These are phyloP conservation scores for Centroberyx gerrardi DNA, from an alignment of 2,797 vertebrate species.

Conservation along the genomic window DNA sequence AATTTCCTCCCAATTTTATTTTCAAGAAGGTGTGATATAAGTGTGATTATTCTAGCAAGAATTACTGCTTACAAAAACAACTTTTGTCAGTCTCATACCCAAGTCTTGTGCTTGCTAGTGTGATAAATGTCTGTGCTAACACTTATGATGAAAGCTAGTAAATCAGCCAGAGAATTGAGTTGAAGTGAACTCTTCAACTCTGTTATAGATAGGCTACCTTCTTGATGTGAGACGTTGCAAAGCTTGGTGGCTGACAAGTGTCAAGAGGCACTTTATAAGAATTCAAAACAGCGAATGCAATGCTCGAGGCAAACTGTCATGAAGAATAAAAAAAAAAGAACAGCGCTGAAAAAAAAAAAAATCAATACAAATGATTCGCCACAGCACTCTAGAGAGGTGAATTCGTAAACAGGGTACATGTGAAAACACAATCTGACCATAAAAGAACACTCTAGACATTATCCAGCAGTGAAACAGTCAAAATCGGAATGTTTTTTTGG, in stretches of 20 bases:
- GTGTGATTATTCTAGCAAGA: slow-evolving; percentile 34
- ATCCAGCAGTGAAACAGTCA: slow-evolving; percentile 5
- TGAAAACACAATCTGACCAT: slow-evolving; percentile 26
- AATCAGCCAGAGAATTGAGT: slow-evolving; percentile 49
- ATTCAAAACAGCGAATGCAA: slow-evolving; percentile 62
- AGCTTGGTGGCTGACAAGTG: slow-evolving; percentile 49
- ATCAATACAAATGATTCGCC: slow-evolving; percentile 24
- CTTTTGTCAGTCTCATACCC: slow-evolving; percentile 44
- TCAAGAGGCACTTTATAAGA: slow-evolving; percentile 71
- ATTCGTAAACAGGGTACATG: neutral
- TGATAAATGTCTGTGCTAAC: slow-evolving; percentile 60
- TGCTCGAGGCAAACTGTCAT: slow-evolving; percentile 54
- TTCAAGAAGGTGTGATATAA: slow-evolving; percentile 37
- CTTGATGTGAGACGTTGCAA: slow-evolving; percentile 59
- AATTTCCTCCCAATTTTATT: slow-evolving; percentile 40
- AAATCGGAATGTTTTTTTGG: slow-evolving; percentile 20
- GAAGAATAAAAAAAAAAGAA: slow-evolving; percentile 8
- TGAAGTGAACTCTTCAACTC: slow-evolving; percentile 53
- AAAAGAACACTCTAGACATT: neutral
- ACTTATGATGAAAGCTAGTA: slow-evolving; percentile 63
- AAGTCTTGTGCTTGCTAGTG: slow-evolving; percentile 3
- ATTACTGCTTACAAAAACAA: slow-evolving; percentile 23
- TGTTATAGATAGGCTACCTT: slow-evolving; percentile 58
- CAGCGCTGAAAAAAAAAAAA: slow-evolving; percentile 14
- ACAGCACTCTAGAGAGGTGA: slow-evolving; percentile 21